Evolutionary conservation across 2,113 vertebrate genomes (phyloP).

Genomic region (Coryphaenoides rupestris): DNA sequence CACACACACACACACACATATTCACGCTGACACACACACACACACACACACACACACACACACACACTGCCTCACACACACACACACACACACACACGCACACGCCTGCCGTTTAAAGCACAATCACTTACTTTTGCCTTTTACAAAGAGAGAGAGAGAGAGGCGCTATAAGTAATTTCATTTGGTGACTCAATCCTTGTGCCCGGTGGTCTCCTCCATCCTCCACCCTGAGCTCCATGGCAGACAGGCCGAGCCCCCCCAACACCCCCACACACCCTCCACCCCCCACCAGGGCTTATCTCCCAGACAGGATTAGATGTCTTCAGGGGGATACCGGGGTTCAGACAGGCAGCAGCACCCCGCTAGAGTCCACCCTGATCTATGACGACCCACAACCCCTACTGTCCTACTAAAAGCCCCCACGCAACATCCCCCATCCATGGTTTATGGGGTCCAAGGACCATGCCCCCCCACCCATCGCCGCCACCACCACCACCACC

Average conservation of each 20-base stretch:
- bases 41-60: too few species aligned
- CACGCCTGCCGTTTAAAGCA: slow-evolving; percentile 16
- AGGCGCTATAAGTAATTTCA: slow-evolving; percentile 56
- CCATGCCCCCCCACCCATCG: too few species aligned
- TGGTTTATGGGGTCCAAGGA: too few species aligned
- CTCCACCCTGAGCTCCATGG: slow-evolving; percentile 29
- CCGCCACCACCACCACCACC: neutral
- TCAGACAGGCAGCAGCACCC: slow-evolving; percentile 51
- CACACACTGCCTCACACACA: too few species aligned
- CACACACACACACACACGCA: too few species aligned
- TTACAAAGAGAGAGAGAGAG: slow-evolving; percentile 18
- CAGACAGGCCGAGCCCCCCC: slow-evolving; percentile 64
- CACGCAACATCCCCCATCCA: too few species aligned
- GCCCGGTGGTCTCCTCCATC: slow-evolving; percentile 19
- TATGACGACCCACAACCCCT: slow-evolving; percentile 24
- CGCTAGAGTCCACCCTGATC: slow-evolving; percentile 36
- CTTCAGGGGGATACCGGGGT: slow-evolving; percentile 51
- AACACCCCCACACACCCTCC: too few species aligned
- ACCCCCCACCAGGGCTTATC: slow-evolving; percentile 55
- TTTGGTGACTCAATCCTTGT: slow-evolving; percentile 54
- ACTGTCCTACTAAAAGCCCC: too few species aligned
- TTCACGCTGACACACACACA: too few species aligned
- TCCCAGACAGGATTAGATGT: slow-evolving; percentile 65
- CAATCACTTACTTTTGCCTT: slow-evolving; percentile 30
- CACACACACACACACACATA: too few species aligned